Evolutionary conservation across 2,888 invertebrate species (phyloP), one percentile per base, ranked within the genome.

Genomic region (Sceliomorpha sp.): DNA sequence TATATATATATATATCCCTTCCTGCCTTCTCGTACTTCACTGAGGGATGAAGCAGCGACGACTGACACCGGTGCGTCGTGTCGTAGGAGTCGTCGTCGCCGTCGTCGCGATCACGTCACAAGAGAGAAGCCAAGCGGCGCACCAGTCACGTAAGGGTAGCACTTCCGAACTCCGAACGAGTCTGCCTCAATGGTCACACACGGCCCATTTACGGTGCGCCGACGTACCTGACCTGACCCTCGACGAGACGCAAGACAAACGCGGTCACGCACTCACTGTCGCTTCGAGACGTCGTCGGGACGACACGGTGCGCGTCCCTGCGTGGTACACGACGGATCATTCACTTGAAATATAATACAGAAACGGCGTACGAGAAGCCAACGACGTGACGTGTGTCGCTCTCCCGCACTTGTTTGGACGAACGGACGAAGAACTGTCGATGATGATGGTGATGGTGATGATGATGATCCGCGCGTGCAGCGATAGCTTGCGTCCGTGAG

Each of bases 251-350:
- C n/a, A 20, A 20, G 39, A 56, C 9, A 58, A 51, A 29, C 62
- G 47, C 62, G n/a, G 53, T 51, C 59, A 42, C 59, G 58, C 67
- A 67, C 67, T 67, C 67, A 67, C 66, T 59, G 7, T 12, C 10
- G 29, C 29, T 9, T 29, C 8, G 8, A 3, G 29, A 20, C 20
- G 20, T 20, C n/a, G n/a, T n/a, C n/a, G 27, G 29, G 42, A 12
- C 24, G 32, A 50, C 17, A 34, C 48, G 48, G 10, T 27, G 50
- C 40, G 45, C 24, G 47, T 20, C 7, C 14, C 20, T n/a, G n/a
- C n/a, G n/a, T n/a, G 39, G 20, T 34, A 27, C 42, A 12, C 36
- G 17, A 20, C 36, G 36, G 26, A 27, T 36, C 45, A 37, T 42
- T 47, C n/a, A 14, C 2, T 12, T 15, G 14, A 24, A 24, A n/a